These are phyloP conservation scores for Erpetoichthys calabaricus DNA, from an alignment of 2,797 vertebrate species.

Conservation along the genomic window DNA sequence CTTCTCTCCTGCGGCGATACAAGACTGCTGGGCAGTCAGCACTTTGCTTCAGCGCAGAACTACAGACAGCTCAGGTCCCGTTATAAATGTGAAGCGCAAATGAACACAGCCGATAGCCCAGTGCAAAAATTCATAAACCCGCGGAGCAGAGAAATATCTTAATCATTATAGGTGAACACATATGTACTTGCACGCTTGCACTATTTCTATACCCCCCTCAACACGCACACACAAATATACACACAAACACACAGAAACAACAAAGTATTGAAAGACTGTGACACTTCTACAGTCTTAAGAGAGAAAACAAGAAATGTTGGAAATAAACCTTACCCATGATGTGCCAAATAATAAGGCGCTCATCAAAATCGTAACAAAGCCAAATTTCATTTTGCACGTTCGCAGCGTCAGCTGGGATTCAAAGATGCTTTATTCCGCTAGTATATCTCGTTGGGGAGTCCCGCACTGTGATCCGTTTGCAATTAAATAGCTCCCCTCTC, in stretches of 20 bases:
- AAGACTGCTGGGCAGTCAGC: too few species aligned
- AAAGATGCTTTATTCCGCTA: conserved; percentile 31
- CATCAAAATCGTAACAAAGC: conserved; percentile 45
- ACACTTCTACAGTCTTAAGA: conserved; percentile 8
- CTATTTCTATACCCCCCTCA: too few species aligned
- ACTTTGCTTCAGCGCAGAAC: neutral
- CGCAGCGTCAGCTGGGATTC: conserved; percentile 24
- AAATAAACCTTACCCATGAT: conserved; percentile 40
- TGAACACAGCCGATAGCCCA: too few species aligned
- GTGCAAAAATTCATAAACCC: too few species aligned
- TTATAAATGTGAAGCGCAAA: neutral
- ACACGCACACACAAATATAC: too few species aligned
- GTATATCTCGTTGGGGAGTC: conserved; percentile 20
- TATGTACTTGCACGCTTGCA: too few species aligned
- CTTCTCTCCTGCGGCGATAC: too few species aligned
- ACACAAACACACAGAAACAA: too few species aligned
- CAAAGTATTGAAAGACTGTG: too few species aligned
- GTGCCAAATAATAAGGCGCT: conserved; percentile 41
- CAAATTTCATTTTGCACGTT: conserved; percentile 43
- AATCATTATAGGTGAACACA: too few species aligned
- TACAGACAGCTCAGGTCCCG: neutral
- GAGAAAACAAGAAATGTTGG: neutral
- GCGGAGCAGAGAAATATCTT: too few species aligned
- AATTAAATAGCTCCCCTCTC: conserved; percentile 32
- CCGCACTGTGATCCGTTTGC: conserved; percentile 27